These are phyloP conservation scores for Pegoplata infirma DNA, from an alignment of 2,888 invertebrate genomes.

Conservation along the genomic window DNA sequence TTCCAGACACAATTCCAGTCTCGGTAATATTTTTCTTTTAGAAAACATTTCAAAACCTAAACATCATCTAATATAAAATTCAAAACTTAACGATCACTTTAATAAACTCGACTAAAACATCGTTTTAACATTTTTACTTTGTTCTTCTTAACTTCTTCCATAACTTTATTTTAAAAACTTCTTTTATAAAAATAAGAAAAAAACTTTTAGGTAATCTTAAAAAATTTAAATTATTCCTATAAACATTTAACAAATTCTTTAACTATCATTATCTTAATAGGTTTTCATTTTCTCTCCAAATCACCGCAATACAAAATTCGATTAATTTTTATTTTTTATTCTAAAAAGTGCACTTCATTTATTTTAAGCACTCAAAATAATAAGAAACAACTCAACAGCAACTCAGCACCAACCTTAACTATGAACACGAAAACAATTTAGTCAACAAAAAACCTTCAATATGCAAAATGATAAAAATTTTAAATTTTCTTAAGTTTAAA, in stretches of 20 bases:
- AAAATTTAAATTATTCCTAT: background rate
- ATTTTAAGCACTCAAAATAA: conserved; percentile 19
- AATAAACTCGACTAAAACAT: no score
- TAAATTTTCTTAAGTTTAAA: background rate
- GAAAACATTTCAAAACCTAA: no score
- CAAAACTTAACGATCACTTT: no score
- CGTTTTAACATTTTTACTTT: no score
- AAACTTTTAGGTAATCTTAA: background rate
- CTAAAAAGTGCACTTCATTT: conserved; percentile 21
- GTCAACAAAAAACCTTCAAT: background rate
- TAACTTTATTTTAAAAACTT: no score
- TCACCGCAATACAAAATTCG: conserved; percentile 9
- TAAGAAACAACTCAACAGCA: conserved; percentile 1
- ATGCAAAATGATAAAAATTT: background rate
- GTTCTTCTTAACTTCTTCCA: no score
- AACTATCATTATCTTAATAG: background rate
- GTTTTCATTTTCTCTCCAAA: background rate
- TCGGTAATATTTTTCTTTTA: no score
- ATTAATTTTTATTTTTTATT: background rate
- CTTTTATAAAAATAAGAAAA: no score
- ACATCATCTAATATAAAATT: no score
- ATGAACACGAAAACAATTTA: background rate
- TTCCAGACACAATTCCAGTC: no score
- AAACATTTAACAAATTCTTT: background rate
- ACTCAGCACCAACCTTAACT: background rate